phyloP scores from a whole-genome alignment of 2,888 invertebrate species.

The Desoria tigrina region DNA sequence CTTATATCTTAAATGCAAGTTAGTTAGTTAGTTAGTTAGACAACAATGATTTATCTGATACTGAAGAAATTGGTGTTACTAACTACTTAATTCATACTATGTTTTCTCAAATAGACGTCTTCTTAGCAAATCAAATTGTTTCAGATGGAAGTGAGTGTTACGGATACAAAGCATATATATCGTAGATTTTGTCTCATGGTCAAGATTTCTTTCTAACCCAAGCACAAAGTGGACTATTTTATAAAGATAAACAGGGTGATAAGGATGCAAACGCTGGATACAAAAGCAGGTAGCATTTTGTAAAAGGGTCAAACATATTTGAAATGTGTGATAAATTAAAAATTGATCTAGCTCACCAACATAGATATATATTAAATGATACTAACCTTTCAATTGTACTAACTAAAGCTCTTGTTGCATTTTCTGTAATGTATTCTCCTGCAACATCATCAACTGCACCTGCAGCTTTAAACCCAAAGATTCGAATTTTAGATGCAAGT shows the following conservation, averaged over 20 bases:
- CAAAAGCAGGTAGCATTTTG: slow-evolving; percentile 13
- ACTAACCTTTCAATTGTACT: slow-evolving; percentile 25
- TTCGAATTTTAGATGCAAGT: slow-evolving; percentile 37
- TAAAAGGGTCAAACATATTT: slow-evolving; percentile 21
- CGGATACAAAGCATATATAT: slow-evolving; percentile 15
- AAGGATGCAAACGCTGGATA: slow-evolving; percentile 26
- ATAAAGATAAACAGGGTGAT: slow-evolving; percentile 18
- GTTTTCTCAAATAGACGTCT: slow-evolving; percentile 27
- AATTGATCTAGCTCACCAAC: slow-evolving; percentile 38
- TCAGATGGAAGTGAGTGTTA: slow-evolving; percentile 24
- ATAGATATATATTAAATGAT: slow-evolving; percentile 34
- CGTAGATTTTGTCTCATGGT: slow-evolving; percentile 20
- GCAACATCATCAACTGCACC: not conserved
- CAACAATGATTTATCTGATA: slow-evolving; percentile 9
- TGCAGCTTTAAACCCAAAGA: slow-evolving; percentile 22
- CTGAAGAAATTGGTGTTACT: not conserved
- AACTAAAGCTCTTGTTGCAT: slow-evolving; percentile 29
- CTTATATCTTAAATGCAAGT: slow-evolving; percentile 22
- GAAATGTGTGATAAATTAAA: slow-evolving; percentile 36
- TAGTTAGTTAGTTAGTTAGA: slow-evolving; percentile 16
- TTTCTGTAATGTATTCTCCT: slow-evolving; percentile 23
- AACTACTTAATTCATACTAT: slow-evolving; percentile 28
- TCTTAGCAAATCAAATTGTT: slow-evolving; percentile 21
- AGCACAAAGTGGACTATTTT: slow-evolving; percentile 26
- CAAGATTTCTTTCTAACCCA: slow-evolving; percentile 14